Evolutionary conservation across 23 tunicate genomes (phyloP).

Genomic region (Corella eumyota): DNA sequence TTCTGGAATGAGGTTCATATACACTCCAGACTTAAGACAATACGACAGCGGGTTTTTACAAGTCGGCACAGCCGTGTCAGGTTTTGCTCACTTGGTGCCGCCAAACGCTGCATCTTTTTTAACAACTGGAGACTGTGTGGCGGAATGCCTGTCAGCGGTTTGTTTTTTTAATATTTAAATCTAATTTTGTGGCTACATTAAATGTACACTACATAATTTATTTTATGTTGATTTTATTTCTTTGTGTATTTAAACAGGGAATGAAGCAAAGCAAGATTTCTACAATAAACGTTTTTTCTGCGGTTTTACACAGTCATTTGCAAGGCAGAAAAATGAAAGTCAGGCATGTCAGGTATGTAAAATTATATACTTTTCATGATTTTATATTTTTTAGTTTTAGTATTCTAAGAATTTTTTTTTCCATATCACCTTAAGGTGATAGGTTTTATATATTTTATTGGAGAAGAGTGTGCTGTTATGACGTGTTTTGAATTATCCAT

Average conservation of each 20-base stretch:
- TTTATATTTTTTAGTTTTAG: no score
- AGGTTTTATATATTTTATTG: no score
- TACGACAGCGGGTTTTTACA: slow-evolving; percentile 32
- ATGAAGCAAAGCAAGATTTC: slow-evolving; percentile 9
- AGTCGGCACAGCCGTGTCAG: slow-evolving; percentile 15
- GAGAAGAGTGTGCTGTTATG: no score
- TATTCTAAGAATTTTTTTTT: no score
- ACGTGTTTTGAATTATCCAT: no score
- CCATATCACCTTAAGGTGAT: no score
- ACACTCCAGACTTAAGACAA: slow-evolving; percentile 30
- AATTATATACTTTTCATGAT: no score
- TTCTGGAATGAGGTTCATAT: slow-evolving; percentile 37
- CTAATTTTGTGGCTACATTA: no score
- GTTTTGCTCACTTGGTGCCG: slow-evolving; percentile 25
- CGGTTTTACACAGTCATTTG: slow-evolving; percentile 22
- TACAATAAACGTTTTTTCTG: slow-evolving; percentile 20
- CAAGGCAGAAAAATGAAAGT: slow-evolving; percentile 13
- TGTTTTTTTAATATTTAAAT: no score
- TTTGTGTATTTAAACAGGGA: slow-evolving; percentile 4
- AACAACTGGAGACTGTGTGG: slow-evolving; percentile 17
- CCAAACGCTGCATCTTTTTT: slow-evolving; percentile 35
- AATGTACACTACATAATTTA: no score
- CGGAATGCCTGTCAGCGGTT: slow-evolving; percentile 17
- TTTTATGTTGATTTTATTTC: no score
- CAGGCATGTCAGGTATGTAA: slow-evolving; percentile 34